Base-by-base conservation (phyloP, 2,888 invertebrate species). In the Entomobrya proxima region DNA sequence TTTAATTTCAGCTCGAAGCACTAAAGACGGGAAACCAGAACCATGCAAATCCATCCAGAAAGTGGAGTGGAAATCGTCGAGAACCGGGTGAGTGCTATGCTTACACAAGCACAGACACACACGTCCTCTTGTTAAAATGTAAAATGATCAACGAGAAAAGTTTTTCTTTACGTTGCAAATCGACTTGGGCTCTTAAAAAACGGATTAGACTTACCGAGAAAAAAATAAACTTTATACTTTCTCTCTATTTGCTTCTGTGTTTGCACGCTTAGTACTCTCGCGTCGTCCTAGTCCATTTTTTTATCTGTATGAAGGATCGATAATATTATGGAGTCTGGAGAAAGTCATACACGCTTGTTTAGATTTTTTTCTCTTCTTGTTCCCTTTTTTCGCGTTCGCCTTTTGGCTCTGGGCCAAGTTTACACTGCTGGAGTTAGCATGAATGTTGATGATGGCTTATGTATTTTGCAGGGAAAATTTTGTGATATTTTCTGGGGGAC, bases 401-500 rank as follows among this genome's bases (percentile, higher is more conserved):
- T 11, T 44, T 44, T 44, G 44, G 44, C 44, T 44, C 44, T 13
- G 44, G n/a, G 44, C 44, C 44, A 44, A 44, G 44, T 44, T 15
- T n/a, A n/a, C n/a, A n/a, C n/a, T n/a, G n/a, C n/a, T n/a, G n/a
- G n/a, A n/a, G n/a, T n/a, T n/a, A n/a, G n/a, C n/a, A n/a, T n/a
- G n/a, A n/a, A n/a, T 5, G 5, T 44, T 2, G 3, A 13, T 13
- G 44, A 7, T 44, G n/a, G 44, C 11, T 5, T 55, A 7, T 58
- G 11, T 15, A 32, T 1, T 32, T 61, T 15, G 1, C 93, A 97
- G 97, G 89, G 98, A 98, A 93, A 95, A 97, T 89, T 96, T 96
- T 93, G 95, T 98, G 93, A 97, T 98, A 93, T 98, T 98, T 94
- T 98, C 98, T 90, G 98, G 98, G 90, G 98, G 98, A 67, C 95